Percentiles rank a stretch among this genome's conserved stretches.
These are phyloP conservation scores for Mycetomoellerius zeteki DNA, from an alignment of 1,140 invertebrate genomes.

Conservation along the genomic window DNA sequence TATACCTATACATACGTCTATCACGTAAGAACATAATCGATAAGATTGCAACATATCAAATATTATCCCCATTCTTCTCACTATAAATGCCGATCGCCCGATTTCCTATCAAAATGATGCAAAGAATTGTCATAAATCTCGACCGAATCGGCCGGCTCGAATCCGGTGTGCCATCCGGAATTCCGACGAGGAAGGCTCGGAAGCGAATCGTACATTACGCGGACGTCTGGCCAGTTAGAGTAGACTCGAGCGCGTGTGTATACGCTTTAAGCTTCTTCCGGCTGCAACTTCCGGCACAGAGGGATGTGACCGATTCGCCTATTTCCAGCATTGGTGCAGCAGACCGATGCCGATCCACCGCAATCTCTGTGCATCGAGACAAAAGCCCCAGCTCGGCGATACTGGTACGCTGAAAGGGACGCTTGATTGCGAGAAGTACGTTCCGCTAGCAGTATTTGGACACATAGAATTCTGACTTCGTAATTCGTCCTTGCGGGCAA, in stretches of 20 bases:
- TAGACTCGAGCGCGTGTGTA: conserved; percentile 6
- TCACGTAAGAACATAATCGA: neutral
- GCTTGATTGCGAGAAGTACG: neutral
- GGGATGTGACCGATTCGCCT: conserved; percentile 46
- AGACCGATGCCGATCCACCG: neutral
- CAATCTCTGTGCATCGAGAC: neutral
- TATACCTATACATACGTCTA: too few relatives aligned
- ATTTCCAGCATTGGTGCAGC: conserved; percentile 33
- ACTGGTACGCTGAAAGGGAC: neutral
- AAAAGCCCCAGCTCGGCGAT: conserved; percentile 18
- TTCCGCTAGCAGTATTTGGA: neutral
- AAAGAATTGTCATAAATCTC: conserved; percentile 39
- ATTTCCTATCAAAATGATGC: neutral
- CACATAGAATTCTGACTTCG: neutral
- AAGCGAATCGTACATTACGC: conserved; percentile 57
- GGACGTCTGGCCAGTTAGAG: conserved; percentile 43
- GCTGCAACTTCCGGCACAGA: conserved; percentile 38
- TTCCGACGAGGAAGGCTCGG: conserved; percentile 51
- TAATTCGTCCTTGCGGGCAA: conserved; percentile 13
- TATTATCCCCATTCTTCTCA: neutral
- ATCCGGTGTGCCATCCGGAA: conserved; percentile 38
- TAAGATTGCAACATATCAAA: neutral
- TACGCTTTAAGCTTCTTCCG: conserved; percentile 56
- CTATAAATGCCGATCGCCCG: neutral
- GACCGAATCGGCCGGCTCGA: neutral